Percentiles rank a stretch among this genome's conserved stretches.
These are phyloP conservation scores for Tapirus indicus DNA, from an alignment of 2,797 vertebrate species.

Conservation along the genomic window DNA sequence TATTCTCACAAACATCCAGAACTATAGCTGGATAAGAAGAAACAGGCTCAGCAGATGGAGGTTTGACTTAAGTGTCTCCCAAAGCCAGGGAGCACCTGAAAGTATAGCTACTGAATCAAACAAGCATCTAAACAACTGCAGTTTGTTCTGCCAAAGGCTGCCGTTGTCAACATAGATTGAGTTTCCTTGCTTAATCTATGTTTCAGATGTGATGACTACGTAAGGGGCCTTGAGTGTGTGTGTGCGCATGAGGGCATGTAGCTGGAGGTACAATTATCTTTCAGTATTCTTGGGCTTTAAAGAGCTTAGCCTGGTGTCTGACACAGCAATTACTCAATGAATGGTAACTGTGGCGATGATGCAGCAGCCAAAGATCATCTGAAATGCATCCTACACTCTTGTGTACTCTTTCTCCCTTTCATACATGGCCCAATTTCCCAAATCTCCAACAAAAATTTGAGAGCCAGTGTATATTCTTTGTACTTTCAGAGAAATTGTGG, in stretches of 20 bases:
- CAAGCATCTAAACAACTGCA: background rate
- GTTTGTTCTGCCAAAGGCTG: background rate
- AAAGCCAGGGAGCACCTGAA: background rate
- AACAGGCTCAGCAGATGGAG: background rate
- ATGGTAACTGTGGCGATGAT: background rate
- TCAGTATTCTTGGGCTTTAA: background rate
- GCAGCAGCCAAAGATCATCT: background rate
- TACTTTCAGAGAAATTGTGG: background rate
- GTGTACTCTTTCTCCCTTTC: background rate
- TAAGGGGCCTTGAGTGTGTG: rapidly evolving
- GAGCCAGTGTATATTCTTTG: background rate
- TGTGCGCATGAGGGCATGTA: rapidly evolving
- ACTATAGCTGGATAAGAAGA: background rate
- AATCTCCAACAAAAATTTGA: background rate
- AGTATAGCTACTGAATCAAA: background rate
- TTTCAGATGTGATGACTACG: background rate
- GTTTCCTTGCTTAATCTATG: background rate
- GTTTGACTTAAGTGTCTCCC: background rate
- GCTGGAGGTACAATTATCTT: background rate
- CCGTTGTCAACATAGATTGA: background rate
- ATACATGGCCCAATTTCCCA: background rate
- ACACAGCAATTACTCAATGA: background rate
- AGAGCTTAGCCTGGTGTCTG: background rate
- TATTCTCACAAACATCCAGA: background rate
- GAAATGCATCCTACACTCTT: background rate